Base-by-base conservation (phyloP, 2,113 vertebrate species). In the Tor tambroides region DNA sequence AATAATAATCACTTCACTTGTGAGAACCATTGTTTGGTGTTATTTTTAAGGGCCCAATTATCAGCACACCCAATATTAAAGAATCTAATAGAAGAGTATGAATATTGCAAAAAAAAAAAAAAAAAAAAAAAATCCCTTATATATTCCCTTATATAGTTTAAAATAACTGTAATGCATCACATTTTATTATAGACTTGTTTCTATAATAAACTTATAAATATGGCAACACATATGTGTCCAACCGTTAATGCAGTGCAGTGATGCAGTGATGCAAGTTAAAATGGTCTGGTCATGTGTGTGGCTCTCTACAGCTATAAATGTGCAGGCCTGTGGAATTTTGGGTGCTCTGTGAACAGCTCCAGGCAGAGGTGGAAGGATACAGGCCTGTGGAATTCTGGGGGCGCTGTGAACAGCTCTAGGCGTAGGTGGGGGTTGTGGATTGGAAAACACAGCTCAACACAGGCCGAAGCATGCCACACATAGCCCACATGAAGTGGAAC, bases 391-490 rank as follows among this genome's bases (percentile, higher is more conserved):
- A 81, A 63, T 63, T 81, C 41, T 43, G 38, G 41, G 61, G n/a
- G 38, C 28, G 5, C 61, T 61, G 51, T 59, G 51, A 56, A 79
- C 28, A 43, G 21, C 63, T 49, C 43, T 6, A 71, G 63, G 41
- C 80, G 0, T 9, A 83, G 80, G 80, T 69, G 80, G 38, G 80
- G 80, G 41, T 49, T 46, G 35, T 71, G 26, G 38, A 51, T 32
- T 51, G 63, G 80, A 30, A 83, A 83, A 32, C 41, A 46, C 38
- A 46, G 17, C 41, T 7, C 63, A 32, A 83, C 28, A 71, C 80
- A 83, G 28, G 80, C 43, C 7, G 17, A 6, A 71, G 28, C 80
- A 83, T 32, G 43, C 63, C 80, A 83, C 5, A 71, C 63, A 59
- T 56, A 74, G 74, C 30, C 49, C 5, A 38, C 30, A 8, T 56